Evolutionary conservation across 30 jellyfish, hydroid and myxozoan genomes (phyloP).

Genomic region (Euphysa ruthae): DNA sequence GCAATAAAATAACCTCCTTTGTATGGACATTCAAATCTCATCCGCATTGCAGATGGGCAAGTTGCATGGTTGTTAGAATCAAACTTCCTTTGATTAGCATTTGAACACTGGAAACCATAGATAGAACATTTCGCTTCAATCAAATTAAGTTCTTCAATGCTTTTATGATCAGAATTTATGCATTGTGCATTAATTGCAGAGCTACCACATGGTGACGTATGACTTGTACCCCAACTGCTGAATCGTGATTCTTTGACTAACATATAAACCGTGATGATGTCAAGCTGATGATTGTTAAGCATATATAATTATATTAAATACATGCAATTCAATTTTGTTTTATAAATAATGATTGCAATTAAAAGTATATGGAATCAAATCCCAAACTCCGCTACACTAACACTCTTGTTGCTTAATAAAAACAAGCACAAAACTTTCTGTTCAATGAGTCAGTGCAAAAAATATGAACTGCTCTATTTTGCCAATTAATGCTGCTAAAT

Average conservation of each 20-base stretch:
- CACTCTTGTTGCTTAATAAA: no score
- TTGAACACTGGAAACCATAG: constrained; percentile 52
- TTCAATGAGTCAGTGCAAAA: no score
- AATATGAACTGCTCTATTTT: no score
- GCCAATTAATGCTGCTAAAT: no score
- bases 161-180: constrained; percentile 26
- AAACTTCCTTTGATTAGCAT: constrained; percentile 41
- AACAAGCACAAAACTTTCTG: no score
- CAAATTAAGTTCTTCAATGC: constrained; percentile 38
- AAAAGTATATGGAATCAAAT: no score
- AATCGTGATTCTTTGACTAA: constrained; percentile 49
- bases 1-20: constrained; percentile 30
- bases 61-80: constrained; percentile 23
- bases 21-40: constrained; percentile 88
- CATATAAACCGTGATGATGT: no score
- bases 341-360: no score
- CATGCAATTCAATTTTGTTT: no score
- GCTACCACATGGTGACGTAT: constrained; percentile 36
- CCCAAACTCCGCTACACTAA: no score
- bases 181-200: constrained; percentile 65
- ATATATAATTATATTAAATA: no score
- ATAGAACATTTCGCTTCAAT: constrained; percentile 45
- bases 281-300: no score
- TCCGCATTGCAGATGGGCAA: constrained; percentile 42
- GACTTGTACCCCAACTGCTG: constrained; percentile 53